Conservation (phyloP, 92 coral and sea anemone genomes). For the Metridium senile region DNA sequence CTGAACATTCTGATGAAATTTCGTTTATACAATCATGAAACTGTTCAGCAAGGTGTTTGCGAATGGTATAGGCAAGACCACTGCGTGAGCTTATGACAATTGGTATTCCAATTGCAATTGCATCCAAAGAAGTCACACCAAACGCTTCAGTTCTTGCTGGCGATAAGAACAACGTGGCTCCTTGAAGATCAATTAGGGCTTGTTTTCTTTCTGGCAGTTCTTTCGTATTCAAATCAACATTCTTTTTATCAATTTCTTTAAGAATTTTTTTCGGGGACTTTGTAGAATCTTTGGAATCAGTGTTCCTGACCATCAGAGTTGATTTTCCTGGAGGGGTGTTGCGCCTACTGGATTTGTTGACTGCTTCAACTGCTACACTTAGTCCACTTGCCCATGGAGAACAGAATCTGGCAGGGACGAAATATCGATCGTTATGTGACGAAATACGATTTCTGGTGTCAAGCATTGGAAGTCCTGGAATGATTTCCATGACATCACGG, state of each 20-base stretch:
- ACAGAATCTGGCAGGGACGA: constrained; percentile 38
- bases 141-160: constrained; percentile 45
- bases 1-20: constrained; percentile 1
- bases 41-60: constrained; percentile 22
- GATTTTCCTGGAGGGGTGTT: constrained; percentile 8
- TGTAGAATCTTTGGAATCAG: constrained; percentile 8
- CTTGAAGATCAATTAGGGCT: constrained; percentile 39
- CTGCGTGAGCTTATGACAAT: constrained; percentile 30
- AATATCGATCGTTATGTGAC: constrained; percentile 55
- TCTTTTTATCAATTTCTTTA: background rate
- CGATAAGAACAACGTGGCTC: constrained; percentile 38
- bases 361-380: constrained; percentile 33
- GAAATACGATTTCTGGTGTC: constrained; percentile 40
- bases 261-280: constrained; percentile 18
- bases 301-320: constrained; percentile 24
- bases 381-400: constrained; percentile 31
- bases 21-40: constrained; percentile 35
- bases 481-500: constrained; percentile 47
- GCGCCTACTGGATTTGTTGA: constrained; percentile 25
- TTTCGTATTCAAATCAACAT: constrained; percentile 22
- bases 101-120: constrained; percentile 52
- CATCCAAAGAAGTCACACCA: constrained; percentile 49
- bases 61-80: constrained; percentile 41
- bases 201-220: constrained; percentile 2
- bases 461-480: constrained; percentile 67